phyloP scores from a whole-genome alignment of 2,113 vertebrate genomes.

The Centrocercus urophasianus region DNA sequence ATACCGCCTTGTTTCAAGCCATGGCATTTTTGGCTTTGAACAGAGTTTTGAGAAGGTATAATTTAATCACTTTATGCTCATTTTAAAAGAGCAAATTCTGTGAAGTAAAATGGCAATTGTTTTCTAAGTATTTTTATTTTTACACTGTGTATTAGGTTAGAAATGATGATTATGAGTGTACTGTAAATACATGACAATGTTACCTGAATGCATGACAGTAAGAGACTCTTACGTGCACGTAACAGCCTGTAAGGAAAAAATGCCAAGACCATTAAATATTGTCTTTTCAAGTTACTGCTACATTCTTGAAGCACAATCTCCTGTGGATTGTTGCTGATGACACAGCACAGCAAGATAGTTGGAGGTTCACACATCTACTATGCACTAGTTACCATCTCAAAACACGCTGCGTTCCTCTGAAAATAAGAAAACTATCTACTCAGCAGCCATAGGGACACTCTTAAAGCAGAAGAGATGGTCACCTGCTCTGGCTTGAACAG shows the following conservation, averaged over 20 bases:
- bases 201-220: neutral
- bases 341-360: neutral
- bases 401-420: neutral
- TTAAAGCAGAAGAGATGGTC: neutral
- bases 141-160: conserved; percentile 66
- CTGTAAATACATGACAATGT: neutral
- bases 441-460: neutral
- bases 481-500: neutral
- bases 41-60: conserved; percentile 52
- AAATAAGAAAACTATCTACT: neutral
- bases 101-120: conserved; percentile 70
- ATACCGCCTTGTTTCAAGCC: conserved; percentile 54
- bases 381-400: neutral
- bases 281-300: neutral
- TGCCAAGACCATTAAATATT: conserved; percentile 26
- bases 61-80: conserved; percentile 75
- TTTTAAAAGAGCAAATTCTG: conserved; percentile 75
- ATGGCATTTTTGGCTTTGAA: conserved; percentile 39
- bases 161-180: conserved; percentile 60
- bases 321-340: neutral
- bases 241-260: conserved; percentile 3
- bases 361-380: neutral
- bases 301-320: neutral
- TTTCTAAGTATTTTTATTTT: conserved; percentile 74
- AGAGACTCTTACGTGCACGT: neutral